Percentiles rank a stretch among this genome's conserved stretches.
phyloP scores from a whole-genome alignment of 2,113 vertebrate species.

The Ciconia maguari region DNA sequence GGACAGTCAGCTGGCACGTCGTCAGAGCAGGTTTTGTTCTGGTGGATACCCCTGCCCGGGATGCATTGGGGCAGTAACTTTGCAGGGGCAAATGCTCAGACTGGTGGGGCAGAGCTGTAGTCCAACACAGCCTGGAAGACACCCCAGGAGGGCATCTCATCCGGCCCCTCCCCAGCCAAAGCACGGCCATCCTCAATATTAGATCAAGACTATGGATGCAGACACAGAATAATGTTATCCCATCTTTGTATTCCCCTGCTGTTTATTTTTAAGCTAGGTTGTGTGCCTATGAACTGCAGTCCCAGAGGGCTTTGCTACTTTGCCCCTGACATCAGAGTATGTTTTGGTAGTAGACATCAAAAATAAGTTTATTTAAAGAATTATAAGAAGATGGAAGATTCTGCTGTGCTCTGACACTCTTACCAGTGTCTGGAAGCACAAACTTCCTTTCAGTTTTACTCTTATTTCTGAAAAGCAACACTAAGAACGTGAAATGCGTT shows the following conservation, averaged over 20 bases:
- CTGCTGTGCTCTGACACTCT: background rate
- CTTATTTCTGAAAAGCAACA: background rate
- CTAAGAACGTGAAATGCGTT: background rate
- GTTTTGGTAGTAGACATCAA: background rate
- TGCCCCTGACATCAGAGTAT: background rate
- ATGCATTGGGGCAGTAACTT: background rate
- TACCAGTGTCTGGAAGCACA: background rate
- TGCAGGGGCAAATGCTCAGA: background rate
- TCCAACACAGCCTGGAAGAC: background rate
- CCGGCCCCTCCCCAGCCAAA: background rate
- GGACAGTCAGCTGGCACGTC: slow-evolving; percentile 16
- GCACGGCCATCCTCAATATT: accelerated
- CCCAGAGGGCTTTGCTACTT: background rate
- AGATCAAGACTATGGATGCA: background rate
- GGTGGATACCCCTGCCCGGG: background rate
- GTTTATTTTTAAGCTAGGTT: background rate
- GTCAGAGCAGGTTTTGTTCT: slow-evolving; percentile 29
- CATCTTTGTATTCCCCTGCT: background rate
- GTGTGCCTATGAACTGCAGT: background rate
- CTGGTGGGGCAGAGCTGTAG: background rate
- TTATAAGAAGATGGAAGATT: background rate
- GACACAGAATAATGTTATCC: background rate
- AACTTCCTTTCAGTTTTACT: background rate
- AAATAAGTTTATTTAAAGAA: background rate
- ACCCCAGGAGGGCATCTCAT: background rate